Conservation (phyloP, 2,888 invertebrate species). For the Tetheella fluctuosa region DNA sequence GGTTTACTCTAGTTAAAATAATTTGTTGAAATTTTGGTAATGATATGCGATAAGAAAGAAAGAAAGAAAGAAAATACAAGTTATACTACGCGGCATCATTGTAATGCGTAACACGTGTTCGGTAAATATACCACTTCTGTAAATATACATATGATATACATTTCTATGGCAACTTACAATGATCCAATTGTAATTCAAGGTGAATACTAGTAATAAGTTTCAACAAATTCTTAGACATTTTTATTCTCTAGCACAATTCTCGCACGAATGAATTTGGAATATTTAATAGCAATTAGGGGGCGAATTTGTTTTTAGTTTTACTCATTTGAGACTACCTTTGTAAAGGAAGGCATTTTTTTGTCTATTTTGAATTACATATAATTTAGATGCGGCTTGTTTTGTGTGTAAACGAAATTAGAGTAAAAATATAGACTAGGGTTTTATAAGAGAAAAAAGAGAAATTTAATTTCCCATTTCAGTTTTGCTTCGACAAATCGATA, state of each 20-base stretch:
- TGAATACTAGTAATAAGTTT: constrained; percentile 1
- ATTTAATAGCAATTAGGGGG: background rate
- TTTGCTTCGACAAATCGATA: too few species aligned
- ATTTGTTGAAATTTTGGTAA: too few species aligned
- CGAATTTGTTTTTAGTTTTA: background rate
- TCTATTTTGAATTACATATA: background rate
- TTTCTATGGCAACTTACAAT: background rate
- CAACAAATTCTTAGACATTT: background rate
- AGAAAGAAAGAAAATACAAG: too few species aligned
- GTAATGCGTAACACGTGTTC: background rate
- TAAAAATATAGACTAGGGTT: too few species aligned
- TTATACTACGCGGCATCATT: background rate
- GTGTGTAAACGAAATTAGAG: background rate
- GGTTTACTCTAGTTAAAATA: too few species aligned
- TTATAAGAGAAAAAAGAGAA: too few species aligned
- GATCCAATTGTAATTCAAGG: background rate
- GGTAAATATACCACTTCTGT: background rate
- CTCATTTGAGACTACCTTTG: background rate
- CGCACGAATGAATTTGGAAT: constrained; percentile 5
- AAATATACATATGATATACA: background rate
- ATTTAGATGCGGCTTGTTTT: background rate
- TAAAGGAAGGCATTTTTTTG: background rate
- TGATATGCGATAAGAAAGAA: too few species aligned
- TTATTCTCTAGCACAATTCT: background rate
- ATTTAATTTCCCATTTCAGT: too few species aligned